Evolutionary conservation across 2,797 vertebrate genomes (phyloP).

Genomic region (Aeoliscus strigatus): DNA sequence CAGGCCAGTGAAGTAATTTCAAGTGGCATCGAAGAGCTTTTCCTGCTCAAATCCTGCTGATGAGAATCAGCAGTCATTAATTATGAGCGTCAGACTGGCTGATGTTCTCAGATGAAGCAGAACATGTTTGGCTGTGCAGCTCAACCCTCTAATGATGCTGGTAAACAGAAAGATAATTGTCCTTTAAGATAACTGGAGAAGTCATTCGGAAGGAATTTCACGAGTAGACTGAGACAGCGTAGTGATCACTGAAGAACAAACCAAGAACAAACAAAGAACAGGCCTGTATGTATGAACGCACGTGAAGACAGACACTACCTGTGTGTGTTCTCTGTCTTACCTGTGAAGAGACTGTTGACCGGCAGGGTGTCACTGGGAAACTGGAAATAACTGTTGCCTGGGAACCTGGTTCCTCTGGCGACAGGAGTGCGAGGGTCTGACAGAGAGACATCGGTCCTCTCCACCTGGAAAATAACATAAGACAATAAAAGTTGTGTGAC

Average conservation of each 20-base stretch:
- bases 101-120: constrained; percentile 79
- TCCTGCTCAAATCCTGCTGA: constrained; percentile 65
- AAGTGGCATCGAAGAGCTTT: constrained; percentile 61
- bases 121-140: constrained; percentile 80
- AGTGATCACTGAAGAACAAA: constrained; percentile 35
- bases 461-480: constrained; percentile 62
- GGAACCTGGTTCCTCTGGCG: constrained; percentile 80
- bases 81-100: constrained; percentile 72
- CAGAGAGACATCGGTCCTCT: constrained; percentile 82
- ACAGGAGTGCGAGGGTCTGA: constrained; percentile 65
- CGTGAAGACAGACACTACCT: too few relatives aligned
- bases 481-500: neutral
- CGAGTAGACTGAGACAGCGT: constrained; percentile 34
- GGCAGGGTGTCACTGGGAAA: constrained; percentile 81
- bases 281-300: too few relatives aligned
- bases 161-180: constrained; percentile 83
- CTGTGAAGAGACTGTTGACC: constrained; percentile 83
- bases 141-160: constrained; percentile 77
- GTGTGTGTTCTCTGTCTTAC: too few relatives aligned
- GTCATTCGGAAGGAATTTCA: constrained; percentile 66
- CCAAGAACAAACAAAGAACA: too few relatives aligned
- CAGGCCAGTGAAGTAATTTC: constrained; percentile 53
- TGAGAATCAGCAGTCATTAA: constrained; percentile 76
- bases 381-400: constrained; percentile 80
- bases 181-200: constrained; percentile 78